Evolutionary conservation across 2,888 invertebrate genomes (phyloP).

Genomic region (Andrena dorsata): DNA sequence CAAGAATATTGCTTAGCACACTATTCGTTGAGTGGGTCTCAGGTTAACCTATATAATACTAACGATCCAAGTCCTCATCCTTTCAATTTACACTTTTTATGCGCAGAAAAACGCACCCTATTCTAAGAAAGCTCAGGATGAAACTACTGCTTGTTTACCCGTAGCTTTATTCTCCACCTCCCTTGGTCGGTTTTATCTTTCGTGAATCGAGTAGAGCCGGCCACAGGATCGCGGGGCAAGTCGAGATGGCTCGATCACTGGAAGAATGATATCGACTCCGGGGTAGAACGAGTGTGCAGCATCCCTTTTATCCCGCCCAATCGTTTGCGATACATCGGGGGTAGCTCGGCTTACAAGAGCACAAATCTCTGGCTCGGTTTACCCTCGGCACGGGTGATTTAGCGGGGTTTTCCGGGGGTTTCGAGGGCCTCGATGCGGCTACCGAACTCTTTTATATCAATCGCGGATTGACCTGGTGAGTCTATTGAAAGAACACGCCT

Average conservation of each 20-base stretch:
- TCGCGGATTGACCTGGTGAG: slow-evolving; percentile 73
- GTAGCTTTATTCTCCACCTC: no score
- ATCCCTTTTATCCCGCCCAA: slow-evolving; percentile 84
- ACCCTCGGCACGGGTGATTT: slow-evolving; percentile 82
- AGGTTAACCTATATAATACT: no score
- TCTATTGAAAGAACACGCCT: slow-evolving; percentile 64
- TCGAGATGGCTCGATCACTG: slow-evolving; percentile 51
- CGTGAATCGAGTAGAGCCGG: slow-evolving; percentile 30
- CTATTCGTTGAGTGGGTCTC: no score
- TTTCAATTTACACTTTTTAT: no score
- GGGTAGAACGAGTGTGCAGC: slow-evolving; percentile 66
- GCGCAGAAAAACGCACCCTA: no score
- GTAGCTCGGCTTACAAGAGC: slow-evolving; percentile 77
- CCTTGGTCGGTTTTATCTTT: slow-evolving; percentile 9
- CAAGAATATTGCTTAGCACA: no score
- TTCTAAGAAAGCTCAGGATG: no score
- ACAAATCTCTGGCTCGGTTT: slow-evolving; percentile 80
- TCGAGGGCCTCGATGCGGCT: slow-evolving; percentile 69
- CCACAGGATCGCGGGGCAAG: slow-evolving; percentile 53
- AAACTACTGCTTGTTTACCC: no score
- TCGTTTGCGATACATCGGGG: slow-evolving; percentile 83
- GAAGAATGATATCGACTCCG: slow-evolving; percentile 77
- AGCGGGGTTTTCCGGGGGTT: slow-evolving; percentile 78
- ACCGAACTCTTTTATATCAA: slow-evolving; percentile 82
- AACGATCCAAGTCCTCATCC: no score